These are phyloP conservation scores for Cygnus olor DNA, from an alignment of 2,797 vertebrate species.

Conservation along the genomic window DNA sequence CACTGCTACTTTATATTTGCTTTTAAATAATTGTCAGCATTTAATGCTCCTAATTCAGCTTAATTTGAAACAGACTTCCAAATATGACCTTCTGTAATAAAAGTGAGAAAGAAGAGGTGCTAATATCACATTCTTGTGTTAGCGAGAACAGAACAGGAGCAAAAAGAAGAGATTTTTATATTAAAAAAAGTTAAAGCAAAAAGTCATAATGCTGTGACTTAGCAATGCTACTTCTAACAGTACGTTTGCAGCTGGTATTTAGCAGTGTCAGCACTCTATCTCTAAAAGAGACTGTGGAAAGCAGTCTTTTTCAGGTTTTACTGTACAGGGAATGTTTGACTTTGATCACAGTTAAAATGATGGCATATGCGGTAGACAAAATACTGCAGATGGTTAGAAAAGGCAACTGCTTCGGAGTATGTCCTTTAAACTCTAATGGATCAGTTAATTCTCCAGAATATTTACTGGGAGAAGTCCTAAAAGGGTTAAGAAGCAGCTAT, in stretches of 20 bases:
- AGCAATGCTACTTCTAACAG: constrained; percentile 16
- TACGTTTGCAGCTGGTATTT: constrained; percentile 25
- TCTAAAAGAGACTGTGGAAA: constrained; percentile 39
- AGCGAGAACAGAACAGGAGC: not conserved
- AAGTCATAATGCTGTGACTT: constrained; percentile 19
- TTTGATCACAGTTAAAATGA: constrained; percentile 58
- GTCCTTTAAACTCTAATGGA: constrained; percentile 52
- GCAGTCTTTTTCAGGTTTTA: constrained; percentile 19
- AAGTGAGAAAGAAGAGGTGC: not conserved
- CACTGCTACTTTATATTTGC: not conserved
- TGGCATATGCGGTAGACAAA: not conserved
- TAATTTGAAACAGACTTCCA: constrained; percentile 12
- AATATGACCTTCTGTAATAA: not conserved
- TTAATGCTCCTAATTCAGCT: not conserved
- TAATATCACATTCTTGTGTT: not conserved
- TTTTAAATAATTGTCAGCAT: not conserved
- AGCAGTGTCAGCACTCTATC: constrained; percentile 12
- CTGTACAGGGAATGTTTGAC: constrained; percentile 5
- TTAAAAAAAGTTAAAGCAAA: not conserved
- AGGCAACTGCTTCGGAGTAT: constrained; percentile 22
- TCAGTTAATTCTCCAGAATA: constrained; percentile 58
- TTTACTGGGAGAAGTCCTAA: constrained; percentile 53
- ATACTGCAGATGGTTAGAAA: constrained; percentile 15
- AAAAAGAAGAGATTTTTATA: not conserved
- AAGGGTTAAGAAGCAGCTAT: constrained; percentile 72